phyloP scores from a whole-genome alignment of 2,113 vertebrate genomes.

The Apus apus region DNA sequence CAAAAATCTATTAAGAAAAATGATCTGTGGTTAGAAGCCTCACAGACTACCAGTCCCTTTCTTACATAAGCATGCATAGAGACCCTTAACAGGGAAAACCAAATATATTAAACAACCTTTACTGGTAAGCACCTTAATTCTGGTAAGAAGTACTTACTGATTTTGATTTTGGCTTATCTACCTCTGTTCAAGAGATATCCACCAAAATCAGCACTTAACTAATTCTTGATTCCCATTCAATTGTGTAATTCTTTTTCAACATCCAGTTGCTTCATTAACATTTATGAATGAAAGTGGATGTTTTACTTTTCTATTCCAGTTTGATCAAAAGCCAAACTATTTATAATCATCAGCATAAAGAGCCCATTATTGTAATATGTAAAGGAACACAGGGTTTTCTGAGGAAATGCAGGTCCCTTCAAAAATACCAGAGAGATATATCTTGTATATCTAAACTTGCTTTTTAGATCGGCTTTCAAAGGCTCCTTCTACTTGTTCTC shows the following conservation, averaged over 20 bases:
- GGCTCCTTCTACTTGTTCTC: not conserved
- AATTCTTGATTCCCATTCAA: not conserved
- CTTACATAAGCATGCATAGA: not conserved
- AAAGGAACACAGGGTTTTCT: not conserved
- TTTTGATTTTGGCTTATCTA: not conserved
- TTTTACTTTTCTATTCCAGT: not conserved
- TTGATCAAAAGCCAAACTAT: not conserved
- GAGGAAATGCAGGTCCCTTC: not conserved
- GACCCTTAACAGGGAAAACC: not conserved
- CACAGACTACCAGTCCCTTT: not conserved
- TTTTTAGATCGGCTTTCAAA: not conserved
- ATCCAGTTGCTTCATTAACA: not conserved
- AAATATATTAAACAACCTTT: not conserved
- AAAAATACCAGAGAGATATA: not conserved
- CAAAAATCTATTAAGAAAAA: conserved; percentile 82
- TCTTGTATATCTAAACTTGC: not conserved
- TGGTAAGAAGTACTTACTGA: not conserved
- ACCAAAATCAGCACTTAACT: not conserved
- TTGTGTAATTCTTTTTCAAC: not conserved
- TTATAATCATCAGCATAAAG: not conserved
- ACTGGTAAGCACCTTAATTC: not conserved
- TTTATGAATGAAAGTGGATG: not conserved
- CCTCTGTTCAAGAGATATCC: not conserved
- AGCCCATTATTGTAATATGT: not conserved
- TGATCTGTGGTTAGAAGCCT: not conserved